Evolutionary conservation across 1,140 invertebrate species (phyloP).

Genomic region (Papilio glaucus): DNA sequence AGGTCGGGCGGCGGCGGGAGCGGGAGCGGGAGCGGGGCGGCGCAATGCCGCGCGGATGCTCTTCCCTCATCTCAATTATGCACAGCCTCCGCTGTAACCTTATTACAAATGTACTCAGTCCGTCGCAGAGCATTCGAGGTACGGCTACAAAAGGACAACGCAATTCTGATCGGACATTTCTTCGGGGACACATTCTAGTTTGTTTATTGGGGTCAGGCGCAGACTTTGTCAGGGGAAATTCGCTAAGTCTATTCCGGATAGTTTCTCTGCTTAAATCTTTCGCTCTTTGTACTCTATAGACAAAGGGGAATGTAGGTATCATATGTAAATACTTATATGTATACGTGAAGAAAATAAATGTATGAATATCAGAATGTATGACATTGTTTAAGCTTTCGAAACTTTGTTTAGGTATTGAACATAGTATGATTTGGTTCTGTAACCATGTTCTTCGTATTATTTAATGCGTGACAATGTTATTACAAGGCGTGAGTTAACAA

Average conservation of each 20-base stretch:
- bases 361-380: too few relatives aligned
- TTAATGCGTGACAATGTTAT: too few relatives aligned
- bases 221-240: conserved; percentile 22
- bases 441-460: too few relatives aligned
- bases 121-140: not conserved
- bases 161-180: conserved; percentile 25
- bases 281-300: not conserved
- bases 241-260: conserved; percentile 12
- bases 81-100: conserved; percentile 23
- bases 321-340: too few relatives aligned
- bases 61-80: conserved; percentile 19
- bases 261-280: conserved; percentile 22
- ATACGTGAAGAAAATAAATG: too few relatives aligned
- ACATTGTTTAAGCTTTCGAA: too few relatives aligned
- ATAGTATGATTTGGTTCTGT: too few relatives aligned
- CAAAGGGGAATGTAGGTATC: not conserved
- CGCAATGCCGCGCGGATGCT: not conserved
- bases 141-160: conserved; percentile 10
- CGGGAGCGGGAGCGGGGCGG: not conserved
- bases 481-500: too few relatives aligned
- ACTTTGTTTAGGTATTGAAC: too few relatives aligned
- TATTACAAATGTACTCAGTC: conserved; percentile 1
- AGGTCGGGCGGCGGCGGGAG: not conserved
- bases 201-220: conserved; percentile 16
- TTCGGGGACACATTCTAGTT: conserved; percentile 21